Base-by-base conservation (phyloP, 2,888 invertebrate species). In the Euspilapteryx auroguttella region DNA sequence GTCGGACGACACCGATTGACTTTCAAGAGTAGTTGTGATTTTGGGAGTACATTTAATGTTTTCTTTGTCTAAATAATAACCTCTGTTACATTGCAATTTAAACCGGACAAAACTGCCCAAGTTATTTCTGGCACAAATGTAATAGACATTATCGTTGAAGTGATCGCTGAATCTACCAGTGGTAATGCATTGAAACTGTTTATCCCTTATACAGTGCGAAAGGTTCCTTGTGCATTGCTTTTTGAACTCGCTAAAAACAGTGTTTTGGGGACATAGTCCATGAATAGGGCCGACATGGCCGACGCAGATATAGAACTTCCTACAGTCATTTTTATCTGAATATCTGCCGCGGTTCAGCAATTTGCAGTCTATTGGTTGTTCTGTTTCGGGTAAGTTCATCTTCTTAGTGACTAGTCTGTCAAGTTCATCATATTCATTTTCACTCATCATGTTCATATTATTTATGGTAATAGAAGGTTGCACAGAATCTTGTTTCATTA, bases 291-390 rank as follows among this genome's bases (percentile, higher is more conserved):
- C 33, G n/a, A 35, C 26, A 30, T 37, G 48, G 10, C 65, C 63
- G 9, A 56, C 44, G 37, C 80, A 81, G 27, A 66, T 59, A 37
- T 78, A 80, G 42, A 78, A 80, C 40, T 68, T 71, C 27, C 57
- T 63, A 33, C 79, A 79, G 38, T 79, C 57, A 14, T 48, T 40
- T 10, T 53, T 56, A 43, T 79, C 75, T 2, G 66, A 47, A 41
- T 69, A 78, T 39, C 55, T 63, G 2, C 79, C 79, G n/a, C 61
- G 48, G n/a, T 34, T 38, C 15, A 43, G 41, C 32, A 41, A 43
- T 11, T 29, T 31, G 31, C 71, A 71, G 25, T 37, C 38, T 31
- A 52, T 55, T 8, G 20, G 7, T 22, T 5, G 4, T 17, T 17
- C 17, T n/a, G n/a, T n/a, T n/a, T n/a, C n/a, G n/a, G n/a, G n/a